phyloP scores from a whole-genome alignment of 2,888 invertebrate species.

The Calameuta idolon region DNA sequence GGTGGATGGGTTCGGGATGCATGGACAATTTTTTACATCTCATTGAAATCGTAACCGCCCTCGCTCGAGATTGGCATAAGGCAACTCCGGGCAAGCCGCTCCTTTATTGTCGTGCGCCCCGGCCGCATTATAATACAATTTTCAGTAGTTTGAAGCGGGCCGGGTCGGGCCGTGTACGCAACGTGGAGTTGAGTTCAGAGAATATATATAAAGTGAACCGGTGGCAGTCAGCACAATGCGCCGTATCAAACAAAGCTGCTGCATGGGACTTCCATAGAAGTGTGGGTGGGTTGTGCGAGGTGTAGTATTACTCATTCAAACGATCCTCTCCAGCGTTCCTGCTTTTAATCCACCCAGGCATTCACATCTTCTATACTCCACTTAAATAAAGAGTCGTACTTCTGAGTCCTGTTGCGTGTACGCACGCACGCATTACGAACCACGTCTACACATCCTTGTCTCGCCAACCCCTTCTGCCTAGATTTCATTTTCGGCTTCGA shows the following conservation, averaged over 20 bases:
- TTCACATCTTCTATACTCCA: conserved; percentile 58
- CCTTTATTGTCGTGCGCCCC: conserved; percentile 56
- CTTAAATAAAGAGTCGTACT: conserved; percentile 59
- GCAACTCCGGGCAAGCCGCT: conserved; percentile 57
- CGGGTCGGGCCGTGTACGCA: conserved; percentile 27
- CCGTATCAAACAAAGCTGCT: conserved; percentile 66
- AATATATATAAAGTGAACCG: conserved; percentile 57
- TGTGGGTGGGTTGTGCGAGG: conserved; percentile 65
- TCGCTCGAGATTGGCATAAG: conserved; percentile 64
- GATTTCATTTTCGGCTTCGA: conserved; percentile 50
- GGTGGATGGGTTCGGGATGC: neutral
- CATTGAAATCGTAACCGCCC: conserved; percentile 60
- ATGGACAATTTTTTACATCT: conserved; percentile 17
- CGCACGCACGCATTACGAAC: conserved; percentile 23
- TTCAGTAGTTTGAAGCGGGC: conserved; percentile 49
- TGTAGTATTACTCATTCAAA: conserved; percentile 68
- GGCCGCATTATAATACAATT: conserved; percentile 63
- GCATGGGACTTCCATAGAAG: conserved; percentile 55
- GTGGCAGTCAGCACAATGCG: conserved; percentile 63
- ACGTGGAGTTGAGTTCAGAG: conserved; percentile 15
- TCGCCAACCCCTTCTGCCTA: conserved; percentile 47
- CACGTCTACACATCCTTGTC: conserved; percentile 5
- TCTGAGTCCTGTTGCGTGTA: conserved; percentile 40
- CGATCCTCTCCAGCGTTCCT: conserved; percentile 53
- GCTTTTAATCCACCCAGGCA: conserved; percentile 63